Evolutionary conservation across 2,797 vertebrate genomes (phyloP).

Genomic region (Margarornis squamiger): DNA sequence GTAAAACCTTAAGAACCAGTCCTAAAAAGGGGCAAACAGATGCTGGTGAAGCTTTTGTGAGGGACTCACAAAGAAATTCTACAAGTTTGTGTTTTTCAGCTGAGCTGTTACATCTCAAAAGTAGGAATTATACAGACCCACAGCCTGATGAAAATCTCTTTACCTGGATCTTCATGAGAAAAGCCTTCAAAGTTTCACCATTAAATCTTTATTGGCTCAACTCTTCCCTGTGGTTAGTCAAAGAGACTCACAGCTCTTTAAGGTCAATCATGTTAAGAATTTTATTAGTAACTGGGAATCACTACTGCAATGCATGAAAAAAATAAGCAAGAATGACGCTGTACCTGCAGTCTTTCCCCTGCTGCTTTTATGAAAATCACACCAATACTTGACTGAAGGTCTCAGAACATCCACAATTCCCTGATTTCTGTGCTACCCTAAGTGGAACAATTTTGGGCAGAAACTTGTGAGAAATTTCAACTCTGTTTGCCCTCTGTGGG

Average conservation of each 20-base stretch:
- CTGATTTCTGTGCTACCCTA: neutral
- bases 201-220: conserved; percentile 2
- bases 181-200: neutral
- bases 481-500: neutral
- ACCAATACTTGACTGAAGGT: neutral
- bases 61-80: neutral
- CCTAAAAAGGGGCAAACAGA: neutral
- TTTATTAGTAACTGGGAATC: neutral
- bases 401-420: neutral
- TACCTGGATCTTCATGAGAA: neutral
- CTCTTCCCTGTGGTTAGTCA: neutral
- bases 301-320: neutral
- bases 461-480: neutral
- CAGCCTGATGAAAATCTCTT: neutral
- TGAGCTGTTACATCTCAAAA: neutral
- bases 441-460: neutral
- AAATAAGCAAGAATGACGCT: neutral
- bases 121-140: neutral
- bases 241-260: neutral
- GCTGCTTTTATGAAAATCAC: neutral
- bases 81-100: neutral
- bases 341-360: neutral
- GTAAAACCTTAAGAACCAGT: conserved; percentile 11
- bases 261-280: neutral
- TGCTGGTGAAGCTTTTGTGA: neutral